Evolutionary conservation across 2,888 invertebrate species (phyloP).

Genomic region (Apotomis turbidana): DNA sequence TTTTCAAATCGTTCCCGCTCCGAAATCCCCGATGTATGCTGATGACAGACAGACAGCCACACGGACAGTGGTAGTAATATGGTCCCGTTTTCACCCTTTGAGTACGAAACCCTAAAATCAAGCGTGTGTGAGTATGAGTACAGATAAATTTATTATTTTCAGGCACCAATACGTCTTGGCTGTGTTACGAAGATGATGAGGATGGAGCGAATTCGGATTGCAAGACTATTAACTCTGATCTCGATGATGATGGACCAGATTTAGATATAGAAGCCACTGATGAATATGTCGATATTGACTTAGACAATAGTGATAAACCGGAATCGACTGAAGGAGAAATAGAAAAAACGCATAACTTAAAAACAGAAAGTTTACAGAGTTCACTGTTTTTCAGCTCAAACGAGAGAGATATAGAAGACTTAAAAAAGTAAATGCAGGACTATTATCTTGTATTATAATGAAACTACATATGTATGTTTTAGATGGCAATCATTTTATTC

Average conservation of each 20-base stretch:
- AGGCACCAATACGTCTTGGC: slow-evolving; percentile 77
- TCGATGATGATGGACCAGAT: slow-evolving; percentile 71
- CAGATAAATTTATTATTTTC: neutral
- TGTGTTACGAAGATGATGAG: slow-evolving; percentile 78
- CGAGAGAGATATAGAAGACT: slow-evolving; percentile 82
- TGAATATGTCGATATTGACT: slow-evolving; percentile 72
- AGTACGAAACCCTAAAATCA: too few relatives aligned
- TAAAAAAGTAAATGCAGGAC: slow-evolving; percentile 69
- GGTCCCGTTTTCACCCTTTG: too few relatives aligned
- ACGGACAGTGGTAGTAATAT: too few relatives aligned
- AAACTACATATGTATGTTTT: neutral
- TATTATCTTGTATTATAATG: neutral
- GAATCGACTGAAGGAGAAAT: slow-evolving; percentile 58
- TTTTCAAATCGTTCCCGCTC: too few relatives aligned
- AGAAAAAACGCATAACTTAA: slow-evolving; percentile 55
- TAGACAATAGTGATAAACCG: slow-evolving; percentile 68
- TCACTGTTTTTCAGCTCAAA: slow-evolving; percentile 75
- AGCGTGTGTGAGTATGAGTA: neutral
- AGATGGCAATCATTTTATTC: slow-evolving; percentile 13
- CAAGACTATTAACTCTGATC: slow-evolving; percentile 66
- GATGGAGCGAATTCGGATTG: slow-evolving; percentile 75
- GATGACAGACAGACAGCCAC: too few relatives aligned
- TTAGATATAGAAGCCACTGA: slow-evolving; percentile 66
- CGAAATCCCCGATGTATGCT: too few relatives aligned
- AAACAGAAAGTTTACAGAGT: slow-evolving; percentile 71